These are phyloP conservation scores for Bombus cullumanus DNA, from an alignment of 1,140 invertebrate species.

Conservation along the genomic window DNA sequence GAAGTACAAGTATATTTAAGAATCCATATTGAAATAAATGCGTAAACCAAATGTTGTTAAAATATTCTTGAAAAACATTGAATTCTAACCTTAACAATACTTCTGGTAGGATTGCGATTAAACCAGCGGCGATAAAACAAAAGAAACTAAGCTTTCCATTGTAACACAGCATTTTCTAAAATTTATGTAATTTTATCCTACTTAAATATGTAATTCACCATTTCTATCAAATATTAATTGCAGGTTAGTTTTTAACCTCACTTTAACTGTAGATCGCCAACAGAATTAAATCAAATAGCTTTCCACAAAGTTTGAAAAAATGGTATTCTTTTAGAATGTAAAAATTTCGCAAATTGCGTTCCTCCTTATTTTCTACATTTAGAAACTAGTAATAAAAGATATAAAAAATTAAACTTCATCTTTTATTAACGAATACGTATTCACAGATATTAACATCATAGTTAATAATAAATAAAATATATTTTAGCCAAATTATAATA, in stretches of 20 bases:
- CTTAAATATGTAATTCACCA: background rate
- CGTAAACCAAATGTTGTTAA: slow-evolving; percentile 65
- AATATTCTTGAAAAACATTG: slow-evolving; percentile 56
- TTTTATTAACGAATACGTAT: background rate
- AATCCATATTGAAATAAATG: slow-evolving; percentile 66
- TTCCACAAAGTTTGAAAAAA: too few relatives aligned
- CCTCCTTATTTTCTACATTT: background rate
- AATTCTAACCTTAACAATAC: slow-evolving; percentile 67
- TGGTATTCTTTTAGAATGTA: background rate
- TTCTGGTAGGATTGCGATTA: slow-evolving; percentile 64
- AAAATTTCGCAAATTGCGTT: background rate
- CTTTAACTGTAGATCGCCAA: background rate
- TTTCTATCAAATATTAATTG: background rate
- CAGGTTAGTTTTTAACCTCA: background rate
- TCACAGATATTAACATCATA: background rate
- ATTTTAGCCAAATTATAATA: too few relatives aligned
- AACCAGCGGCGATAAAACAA: slow-evolving; percentile 61
- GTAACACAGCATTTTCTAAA: slow-evolving; percentile 63
- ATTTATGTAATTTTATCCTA: background rate
- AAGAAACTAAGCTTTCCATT: slow-evolving; percentile 69
- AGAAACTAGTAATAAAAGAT: background rate
- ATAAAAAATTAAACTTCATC: background rate
- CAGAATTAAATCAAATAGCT: background rate
- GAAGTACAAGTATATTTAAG: slow-evolving; percentile 60
- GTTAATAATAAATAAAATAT: background rate